Conservation (phyloP, 2,888 invertebrate genomes). For the Epistrophe grossulariae region DNA sequence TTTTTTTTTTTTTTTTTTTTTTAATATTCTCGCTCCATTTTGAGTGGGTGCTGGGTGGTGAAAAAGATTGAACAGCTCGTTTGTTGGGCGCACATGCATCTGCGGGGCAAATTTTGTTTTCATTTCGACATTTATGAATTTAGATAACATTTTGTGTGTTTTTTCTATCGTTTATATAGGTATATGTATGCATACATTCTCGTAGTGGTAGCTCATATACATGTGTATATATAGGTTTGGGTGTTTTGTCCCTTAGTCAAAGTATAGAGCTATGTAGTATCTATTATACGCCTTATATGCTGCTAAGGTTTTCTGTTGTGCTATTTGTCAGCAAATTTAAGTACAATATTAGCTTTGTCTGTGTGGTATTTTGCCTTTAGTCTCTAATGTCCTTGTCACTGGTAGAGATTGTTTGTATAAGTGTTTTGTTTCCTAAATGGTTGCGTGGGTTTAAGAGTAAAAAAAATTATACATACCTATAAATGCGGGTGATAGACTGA, state of each 20-base stretch:
- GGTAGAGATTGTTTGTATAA: neutral
- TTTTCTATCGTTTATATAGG: neutral
- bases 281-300: neutral
- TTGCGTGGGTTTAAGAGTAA: neutral
- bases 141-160: slow-evolving; percentile 44
- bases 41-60: slow-evolving; percentile 18
- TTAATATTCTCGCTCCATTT: slow-evolving; percentile 30
- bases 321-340: slow-evolving; percentile 25
- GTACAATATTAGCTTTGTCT: slow-evolving; percentile 44
- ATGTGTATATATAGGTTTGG: neutral
- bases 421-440: neutral
- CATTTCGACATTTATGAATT: slow-evolving; percentile 70
- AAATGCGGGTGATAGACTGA: neutral
- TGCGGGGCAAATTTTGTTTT: slow-evolving; percentile 53
- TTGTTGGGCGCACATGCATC: slow-evolving; percentile 62
- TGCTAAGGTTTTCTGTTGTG: neutral
- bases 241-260: neutral
- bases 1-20: slow-evolving; percentile 20
- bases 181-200: neutral
- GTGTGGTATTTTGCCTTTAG: slow-evolving; percentile 3
- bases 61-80: slow-evolving; percentile 65
- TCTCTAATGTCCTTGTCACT: slow-evolving; percentile 2
- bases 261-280: neutral
- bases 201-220: neutral
- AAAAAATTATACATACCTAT: neutral